Conservation (phyloP, 1,140 invertebrate genomes). For the Elymnias hypermnestra region DNA sequence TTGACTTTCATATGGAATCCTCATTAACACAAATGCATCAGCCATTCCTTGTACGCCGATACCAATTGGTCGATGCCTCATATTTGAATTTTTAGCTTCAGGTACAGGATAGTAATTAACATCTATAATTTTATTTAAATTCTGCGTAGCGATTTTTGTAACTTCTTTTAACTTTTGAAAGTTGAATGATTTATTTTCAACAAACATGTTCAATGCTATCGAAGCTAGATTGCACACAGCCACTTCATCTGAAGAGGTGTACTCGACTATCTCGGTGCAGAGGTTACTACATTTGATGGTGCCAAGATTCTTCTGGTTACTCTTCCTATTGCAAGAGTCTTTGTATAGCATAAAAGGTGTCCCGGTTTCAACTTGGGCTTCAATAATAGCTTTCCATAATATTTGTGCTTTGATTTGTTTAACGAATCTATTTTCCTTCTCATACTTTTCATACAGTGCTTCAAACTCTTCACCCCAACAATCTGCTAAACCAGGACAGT, state of each 20-base stretch:
- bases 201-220: conserved; percentile 98
- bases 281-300: conserved; percentile 99
- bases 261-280: conserved; percentile 98
- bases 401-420: conserved; percentile 90
- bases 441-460: conserved; percentile 92
- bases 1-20: conserved; percentile 92
- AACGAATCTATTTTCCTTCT: conserved; percentile 86
- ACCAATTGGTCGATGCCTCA: conserved; percentile 95
- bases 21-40: conserved; percentile 97
- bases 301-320: conserved; percentile 98
- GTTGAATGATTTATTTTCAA: conserved; percentile 89
- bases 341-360: conserved; percentile 99
- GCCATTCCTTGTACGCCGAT: conserved; percentile 98
- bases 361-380: conserved; percentile 98
- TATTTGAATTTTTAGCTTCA: conserved; percentile 93
- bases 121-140: conserved; percentile 99
- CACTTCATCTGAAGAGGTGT: conserved; percentile 93
- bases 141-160: conserved; percentile 92
- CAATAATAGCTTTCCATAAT: conserved; percentile 96
- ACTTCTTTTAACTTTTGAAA: conserved; percentile 93
- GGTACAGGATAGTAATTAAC: conserved; percentile 97
- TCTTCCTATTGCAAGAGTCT: conserved; percentile 97
- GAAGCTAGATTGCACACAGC: conserved; percentile 99
- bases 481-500: conserved; percentile 93
- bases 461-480: conserved; percentile 98